Evolutionary conservation across 2,888 invertebrate genomes (phyloP).

Genomic region (Papilio demoleus): DNA sequence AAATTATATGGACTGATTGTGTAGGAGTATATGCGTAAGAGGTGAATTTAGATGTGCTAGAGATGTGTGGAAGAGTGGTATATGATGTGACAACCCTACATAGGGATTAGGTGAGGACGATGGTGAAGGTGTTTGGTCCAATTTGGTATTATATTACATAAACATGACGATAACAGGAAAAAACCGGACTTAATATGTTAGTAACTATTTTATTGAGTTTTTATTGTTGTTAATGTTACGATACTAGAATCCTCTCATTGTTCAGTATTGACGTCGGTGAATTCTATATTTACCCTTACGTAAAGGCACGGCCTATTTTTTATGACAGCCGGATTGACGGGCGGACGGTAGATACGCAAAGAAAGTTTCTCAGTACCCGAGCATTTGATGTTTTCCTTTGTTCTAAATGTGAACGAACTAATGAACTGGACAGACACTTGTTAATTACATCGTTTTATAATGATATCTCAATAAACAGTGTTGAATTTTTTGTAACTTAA

Average conservation of each 20-base stretch:
- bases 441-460: not conserved
- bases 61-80: too few relatives aligned
- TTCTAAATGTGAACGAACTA: conserved; percentile 24
- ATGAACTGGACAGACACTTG: conserved; percentile 25
- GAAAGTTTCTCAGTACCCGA: conserved; percentile 27
- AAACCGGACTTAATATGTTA: too few relatives aligned
- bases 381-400: conserved; percentile 36
- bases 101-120: too few relatives aligned
- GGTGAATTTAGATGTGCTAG: too few relatives aligned
- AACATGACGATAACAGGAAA: too few relatives aligned
- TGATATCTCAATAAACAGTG: not conserved
- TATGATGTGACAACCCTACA: too few relatives aligned
- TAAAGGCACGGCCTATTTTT: conserved; percentile 20
- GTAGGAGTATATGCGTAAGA: too few relatives aligned
- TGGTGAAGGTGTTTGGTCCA: too few relatives aligned
- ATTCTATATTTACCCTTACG: not conserved
- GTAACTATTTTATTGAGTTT: not conserved
- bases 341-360: conserved; percentile 8
- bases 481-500: not conserved
- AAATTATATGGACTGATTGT: too few relatives aligned
- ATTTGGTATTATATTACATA: too few relatives aligned
- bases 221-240: not conserved
- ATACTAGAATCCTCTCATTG: not conserved
- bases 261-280: not conserved
- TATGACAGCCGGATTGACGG: conserved; percentile 30